Evolutionary conservation across 2,888 invertebrate species (phyloP), one percentile per base, ranked within the genome.

Genomic region (Bombylius discolor): DNA sequence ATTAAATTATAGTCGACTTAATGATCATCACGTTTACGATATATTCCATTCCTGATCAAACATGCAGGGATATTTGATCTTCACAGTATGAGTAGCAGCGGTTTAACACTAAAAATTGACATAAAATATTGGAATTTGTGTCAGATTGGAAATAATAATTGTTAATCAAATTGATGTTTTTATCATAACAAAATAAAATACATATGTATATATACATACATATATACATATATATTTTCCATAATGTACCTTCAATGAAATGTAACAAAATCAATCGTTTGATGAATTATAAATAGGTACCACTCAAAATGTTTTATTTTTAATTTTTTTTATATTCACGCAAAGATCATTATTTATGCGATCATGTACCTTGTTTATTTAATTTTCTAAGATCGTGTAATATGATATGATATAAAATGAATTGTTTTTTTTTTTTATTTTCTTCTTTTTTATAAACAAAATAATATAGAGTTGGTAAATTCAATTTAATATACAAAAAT

Each of bases 31-130:
- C 53, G 53, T 49, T 53, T 49, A 53, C 53, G 42, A 39, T 49
- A 42, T 44, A 49, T 9, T 36, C 9, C 9, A 36, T 36, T 36
- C 36, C 33, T 48, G 44, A 39, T 49, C 32, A 13, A 31, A 14
- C n/a, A 31, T 14, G 13, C 45, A 49, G 53, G 52, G 47, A 46
- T 55, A 50, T 51, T 55, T 59, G 61, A 61, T 62, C 60, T 56
- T 59, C 71, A 68, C 71, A 71, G 71, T 72, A 70, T 72, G 71
- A 70, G 71, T 71, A 71, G 71, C 72, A 71, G 72, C 67, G 71
- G 71, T 72, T 68, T 71, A 71, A 72, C 71, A 71, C 71, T 71
- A 70, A 64, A 67, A 45, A 65, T 68, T 70, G 72, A 70, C 71
- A 71, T 69, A 42, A 42, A 42, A 42, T 42, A 42, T 42, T 42